phyloP scores from a whole-genome alignment of 2,113 vertebrate species.

The Odocoileus hemionus region DNA sequence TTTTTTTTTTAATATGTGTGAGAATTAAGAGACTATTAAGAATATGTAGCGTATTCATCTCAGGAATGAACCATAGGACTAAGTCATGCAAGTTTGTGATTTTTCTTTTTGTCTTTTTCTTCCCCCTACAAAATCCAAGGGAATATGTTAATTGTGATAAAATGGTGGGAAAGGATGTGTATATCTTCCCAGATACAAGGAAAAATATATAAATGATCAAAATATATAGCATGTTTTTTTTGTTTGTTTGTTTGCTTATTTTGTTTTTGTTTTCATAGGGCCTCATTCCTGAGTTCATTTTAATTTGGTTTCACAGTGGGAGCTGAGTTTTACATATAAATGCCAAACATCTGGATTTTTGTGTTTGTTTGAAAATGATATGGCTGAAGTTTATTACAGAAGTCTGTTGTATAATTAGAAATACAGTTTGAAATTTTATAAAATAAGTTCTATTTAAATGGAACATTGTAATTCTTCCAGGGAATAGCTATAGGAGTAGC shows the following conservation, averaged over 20 bases:
- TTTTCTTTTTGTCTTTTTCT: not conserved
- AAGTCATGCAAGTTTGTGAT: slow-evolving; percentile 62
- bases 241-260: not conserved
- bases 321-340: slow-evolving; percentile 62
- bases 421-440: slow-evolving; percentile 62
- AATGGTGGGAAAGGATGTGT: not conserved
- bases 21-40: not conserved
- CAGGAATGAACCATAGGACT: not conserved
- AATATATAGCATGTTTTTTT: too few relatives aligned
- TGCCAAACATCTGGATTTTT: slow-evolving; percentile 65
- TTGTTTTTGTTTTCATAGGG: slow-evolving; percentile 54
- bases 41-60: not conserved
- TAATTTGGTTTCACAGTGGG: slow-evolving; percentile 60
- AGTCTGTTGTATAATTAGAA: slow-evolving; percentile 67
- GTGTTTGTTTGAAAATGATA: slow-evolving; percentile 70
- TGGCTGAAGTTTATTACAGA: slow-evolving; percentile 59
- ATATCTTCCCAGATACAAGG: slow-evolving; percentile 1
- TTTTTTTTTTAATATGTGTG: not conserved
- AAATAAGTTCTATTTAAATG: slow-evolving; percentile 48
- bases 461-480: slow-evolving; percentile 34
- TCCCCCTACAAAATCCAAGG: slow-evolving; percentile 53
- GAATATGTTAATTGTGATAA: slow-evolving; percentile 27
- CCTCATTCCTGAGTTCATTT: slow-evolving; percentile 43
- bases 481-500: not conserved
- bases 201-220: not conserved